Evolutionary conservation across 2,888 invertebrate genomes (phyloP).

Genomic region (Thereva nobilitata): DNA sequence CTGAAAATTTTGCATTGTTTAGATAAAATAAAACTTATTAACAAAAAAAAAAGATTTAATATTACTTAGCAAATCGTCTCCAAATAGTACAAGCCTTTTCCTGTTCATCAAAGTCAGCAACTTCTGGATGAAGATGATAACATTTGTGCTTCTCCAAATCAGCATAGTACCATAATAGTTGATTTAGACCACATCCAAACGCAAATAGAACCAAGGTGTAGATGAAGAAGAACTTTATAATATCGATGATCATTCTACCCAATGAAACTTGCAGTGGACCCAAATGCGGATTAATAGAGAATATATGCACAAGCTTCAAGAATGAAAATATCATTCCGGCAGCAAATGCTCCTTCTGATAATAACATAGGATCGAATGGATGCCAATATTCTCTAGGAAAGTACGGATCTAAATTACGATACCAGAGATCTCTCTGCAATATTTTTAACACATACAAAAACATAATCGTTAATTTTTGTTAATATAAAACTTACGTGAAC

Average conservation of each 20-base stretch:
- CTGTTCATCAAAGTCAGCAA: conserved; percentile 83
- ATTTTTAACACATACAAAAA: neutral
- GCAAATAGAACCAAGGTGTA: conserved; percentile 91
- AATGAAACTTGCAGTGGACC: conserved; percentile 92
- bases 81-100: conserved; percentile 84
- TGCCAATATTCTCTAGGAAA: conserved; percentile 91
- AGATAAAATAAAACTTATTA: neutral
- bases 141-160: conserved; percentile 86
- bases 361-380: conserved; percentile 91
- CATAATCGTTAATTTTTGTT: neutral
- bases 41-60: conserved; percentile 13
- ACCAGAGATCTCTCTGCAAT: conserved; percentile 68
- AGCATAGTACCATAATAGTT: conserved; percentile 90
- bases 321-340: conserved; percentile 97
- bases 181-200: conserved; percentile 95
- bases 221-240: conserved; percentile 95
- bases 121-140: conserved; percentile 71
- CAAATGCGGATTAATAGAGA: conserved; percentile 94
- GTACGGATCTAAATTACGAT: conserved; percentile 74
- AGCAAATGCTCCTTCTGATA: conserved; percentile 91
- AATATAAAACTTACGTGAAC: conserved; percentile 70
- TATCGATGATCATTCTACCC: conserved; percentile 92
- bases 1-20: conserved; percentile 60
- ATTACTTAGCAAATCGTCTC: conserved; percentile 87
- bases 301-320: conserved; percentile 93